These are phyloP conservation scores for Circaetus cinerascens DNA, from an alignment of 2,113 vertebrate species.

Conservation along the genomic window DNA sequence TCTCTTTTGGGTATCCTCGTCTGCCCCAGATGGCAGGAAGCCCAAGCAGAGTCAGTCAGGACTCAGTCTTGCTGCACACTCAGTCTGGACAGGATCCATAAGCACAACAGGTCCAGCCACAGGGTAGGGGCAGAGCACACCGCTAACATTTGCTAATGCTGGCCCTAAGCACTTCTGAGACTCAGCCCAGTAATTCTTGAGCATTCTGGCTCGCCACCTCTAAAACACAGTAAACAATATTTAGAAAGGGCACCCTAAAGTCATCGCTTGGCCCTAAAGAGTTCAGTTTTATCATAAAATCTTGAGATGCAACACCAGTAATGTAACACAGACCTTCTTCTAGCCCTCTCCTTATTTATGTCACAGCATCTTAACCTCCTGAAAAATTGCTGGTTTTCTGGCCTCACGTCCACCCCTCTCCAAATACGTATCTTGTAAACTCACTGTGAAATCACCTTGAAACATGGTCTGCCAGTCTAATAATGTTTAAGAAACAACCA, in stretches of 20 bases:
- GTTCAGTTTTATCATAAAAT: background rate
- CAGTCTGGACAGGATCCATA: background rate
- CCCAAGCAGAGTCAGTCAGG: background rate
- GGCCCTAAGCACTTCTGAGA: background rate
- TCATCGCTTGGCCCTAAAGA: background rate
- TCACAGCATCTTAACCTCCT: background rate
- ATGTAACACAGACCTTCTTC: background rate
- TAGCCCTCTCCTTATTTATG: background rate
- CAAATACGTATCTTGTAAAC: background rate
- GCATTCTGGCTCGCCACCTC: background rate
- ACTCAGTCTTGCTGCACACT: background rate
- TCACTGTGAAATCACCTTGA: background rate
- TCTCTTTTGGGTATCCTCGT: background rate
- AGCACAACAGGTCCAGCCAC: background rate
- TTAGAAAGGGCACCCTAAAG: background rate
- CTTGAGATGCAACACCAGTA: background rate
- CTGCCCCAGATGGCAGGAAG: background rate
- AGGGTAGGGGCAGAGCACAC: background rate
- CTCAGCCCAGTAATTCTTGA: background rate
- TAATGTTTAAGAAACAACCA: background rate
- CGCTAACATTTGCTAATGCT: background rate
- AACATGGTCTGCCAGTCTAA: background rate
- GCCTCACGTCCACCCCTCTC: background rate
- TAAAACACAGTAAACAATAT: background rate
- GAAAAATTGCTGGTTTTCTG: background rate